Evolutionary conservation across 2,797 vertebrate genomes (phyloP), one percentile per base, ranked within the genome.

Genomic region (Coccyzus lansbergi): DNA sequence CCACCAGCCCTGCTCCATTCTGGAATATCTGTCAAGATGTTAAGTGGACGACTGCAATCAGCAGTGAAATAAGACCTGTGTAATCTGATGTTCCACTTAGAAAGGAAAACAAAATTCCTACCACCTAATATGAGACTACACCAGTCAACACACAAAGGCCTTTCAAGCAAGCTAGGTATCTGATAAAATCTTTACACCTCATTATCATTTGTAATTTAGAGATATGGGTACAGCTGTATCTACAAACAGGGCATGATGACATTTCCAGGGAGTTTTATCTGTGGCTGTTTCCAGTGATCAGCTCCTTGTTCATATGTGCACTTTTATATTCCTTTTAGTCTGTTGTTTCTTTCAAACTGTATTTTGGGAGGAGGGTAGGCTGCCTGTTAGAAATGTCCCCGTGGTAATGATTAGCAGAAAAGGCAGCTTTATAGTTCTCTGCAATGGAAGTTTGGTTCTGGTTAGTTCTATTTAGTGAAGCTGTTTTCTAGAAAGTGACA

Each of bases 21-120:
- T 97, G 97, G 97, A 98, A 97, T 96, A 97, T 98, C 98, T 98
- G 98, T 99, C 98, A 98, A 98, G 98, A 97, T 97, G 98, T 99
- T 99, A 99, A 99, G 98, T 99, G 98, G 98, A 98, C 96, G 95
- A 94, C 98, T 97, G 98, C 98, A 98, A 98, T 98, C 98, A 98
- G 97, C 97, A 96, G 97, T 98, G 98, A 99, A 99, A 99, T 98
- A 98, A 98, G 98, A 99, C 98, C 98, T 93, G 97, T 97, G 97
- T 98, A 98, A 98, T 99, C 98, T 98, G 98, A 98, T 99, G 98
- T 98, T 97, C 98, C 97, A 98, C 98, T 98, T 98, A 98, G 97
- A 97, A 98, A 97, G 98, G 98, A 98, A 98, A 98, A 98, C 97
- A 98, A 98, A 97, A 98, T 98, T 97, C 97, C 89, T 97, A 83